Evolutionary conservation across 2,888 invertebrate species (phyloP), one percentile per base, ranked within the genome.

Genomic region (Pandemis corylana): DNA sequence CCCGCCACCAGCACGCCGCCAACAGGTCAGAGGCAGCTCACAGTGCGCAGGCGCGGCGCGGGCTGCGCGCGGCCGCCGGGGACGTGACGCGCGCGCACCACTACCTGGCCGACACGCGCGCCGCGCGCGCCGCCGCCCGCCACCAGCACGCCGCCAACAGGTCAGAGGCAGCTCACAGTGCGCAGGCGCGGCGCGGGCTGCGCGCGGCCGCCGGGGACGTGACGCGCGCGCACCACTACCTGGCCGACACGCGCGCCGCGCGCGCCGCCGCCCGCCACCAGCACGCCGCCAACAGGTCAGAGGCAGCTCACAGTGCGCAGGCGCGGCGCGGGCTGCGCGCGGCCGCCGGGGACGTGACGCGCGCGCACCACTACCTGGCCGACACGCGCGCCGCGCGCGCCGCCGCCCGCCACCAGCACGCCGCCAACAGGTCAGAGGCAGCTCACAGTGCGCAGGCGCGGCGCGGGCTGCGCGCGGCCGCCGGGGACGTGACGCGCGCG

Each of bases 111-210:
- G 73, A 69, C 68, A 56, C 63, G 0, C 7, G 64, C 42, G 64
- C 46, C 93, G 95, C 68, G 83, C 83, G n/a, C 96, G 95, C 75
- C 80, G 82, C 0, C 59, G 56, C 68, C 59, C 68, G 75, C 7
- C 6, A 71, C 20, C 89, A 56, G 20, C 56, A 56, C 51, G 51
- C 51, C 51, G 56, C 56, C 7, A 7, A 51, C 56, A 56, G 56
- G 56, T 56, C 51, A 51, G 56, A n/a, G n/a, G 51, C 12, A n/a
- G n/a, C 28, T 36, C 28, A 2, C 28, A 36, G 28, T 36, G 92
- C 94, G 4, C 97, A 97, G 82, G 96, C 97, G 0, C 95, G 97
- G n/a, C 89, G 96, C 36, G 97, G 96, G 0, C 90, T 98, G 77
- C 92, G 92, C 0, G 71, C 66, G 96, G 96, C 3, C 46, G 59